Evolutionary conservation across 2,113 vertebrate genomes (phyloP), one percentile per base, ranked within the genome.

Genomic region (Lasiurus cinereus): DNA sequence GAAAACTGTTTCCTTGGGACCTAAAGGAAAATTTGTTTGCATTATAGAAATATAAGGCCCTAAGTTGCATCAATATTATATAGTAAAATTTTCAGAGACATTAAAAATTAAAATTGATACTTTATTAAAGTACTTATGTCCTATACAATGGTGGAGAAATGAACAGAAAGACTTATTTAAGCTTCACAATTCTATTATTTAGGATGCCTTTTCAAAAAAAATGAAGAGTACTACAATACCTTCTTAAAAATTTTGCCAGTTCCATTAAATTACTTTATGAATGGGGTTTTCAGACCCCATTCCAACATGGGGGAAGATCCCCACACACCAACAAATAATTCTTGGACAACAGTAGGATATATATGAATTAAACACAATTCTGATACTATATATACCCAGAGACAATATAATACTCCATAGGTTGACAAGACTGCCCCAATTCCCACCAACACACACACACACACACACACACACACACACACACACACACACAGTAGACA

Each of bases 91-190:
- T 52, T 83, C 29, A 94, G 48, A 73, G 18, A 92, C 7, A 74
- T 90, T 90, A 70, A 94, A 87, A 67, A 8, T n/a, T 78, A 22
- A 94, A 83, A 52, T 33, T 29, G 24, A 77, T n/a, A 74, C 29
- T 78, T 73, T 78, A 24, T 52, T 29, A 18, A 87, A 33, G 11
- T 59, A 24, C 36, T 69, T 74, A 67, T 79, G 4, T 62, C 24
- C 10, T 87, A 69, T 2, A 59, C 6, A 79, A 12, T 46, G 16
- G 18, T 77, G 9, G 31, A 77, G 16, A 92, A 82, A 82, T 66
- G 10, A 73, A 19, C n/a, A 79, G 6, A 7, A 86, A 72, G 33
- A n/a, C 22, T 72, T 84, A 46, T 93, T 59, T 8, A 85, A 62
- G 10, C 10, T 70, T 89, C 21, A 39, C 70, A 56, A 70, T 89